Conservation (phyloP, 2,113 vertebrate genomes). For the Pungitius pungitius region DNA sequence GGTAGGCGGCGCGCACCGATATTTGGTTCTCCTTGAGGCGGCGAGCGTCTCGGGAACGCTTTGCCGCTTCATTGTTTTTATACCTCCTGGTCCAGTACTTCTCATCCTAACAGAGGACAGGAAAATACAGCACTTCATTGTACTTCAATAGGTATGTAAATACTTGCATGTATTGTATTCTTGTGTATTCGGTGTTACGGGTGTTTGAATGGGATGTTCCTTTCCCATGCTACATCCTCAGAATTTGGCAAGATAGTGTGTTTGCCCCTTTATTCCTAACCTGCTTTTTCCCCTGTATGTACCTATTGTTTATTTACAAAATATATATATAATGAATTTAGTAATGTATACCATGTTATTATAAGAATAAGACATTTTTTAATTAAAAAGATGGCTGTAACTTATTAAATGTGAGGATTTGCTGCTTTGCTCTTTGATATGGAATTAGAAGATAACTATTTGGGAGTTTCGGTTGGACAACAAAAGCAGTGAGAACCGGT, state of each 20-base stretch:
- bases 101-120: conserved; percentile 82
- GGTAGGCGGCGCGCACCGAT: conserved; percentile 89
- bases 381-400: not conserved
- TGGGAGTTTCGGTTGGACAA: not conserved
- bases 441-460: not conserved
- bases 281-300: not conserved
- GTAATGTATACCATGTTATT: not conserved
- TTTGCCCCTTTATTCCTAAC: not conserved
- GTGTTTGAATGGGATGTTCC: conserved; percentile 51
- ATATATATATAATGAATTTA: not conserved
- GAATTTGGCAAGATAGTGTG: conserved; percentile 14
- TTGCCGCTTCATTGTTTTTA: conserved; percentile 94
- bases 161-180: not conserved
- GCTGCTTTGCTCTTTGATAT: not conserved
- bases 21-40: conserved; percentile 95
- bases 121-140: not conserved
- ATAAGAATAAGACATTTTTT: not conserved
- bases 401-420: not conserved
- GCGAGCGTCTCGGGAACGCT: conserved; percentile 91
- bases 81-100: conserved; percentile 91
- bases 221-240: conserved; percentile 28
- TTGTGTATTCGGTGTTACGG: conserved; percentile 19
- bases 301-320: not conserved
- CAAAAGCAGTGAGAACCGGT: not conserved
- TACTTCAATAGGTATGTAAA: not conserved